phyloP scores from a whole-genome alignment of 2,888 invertebrate genomes.

The Meloe dianella region DNA sequence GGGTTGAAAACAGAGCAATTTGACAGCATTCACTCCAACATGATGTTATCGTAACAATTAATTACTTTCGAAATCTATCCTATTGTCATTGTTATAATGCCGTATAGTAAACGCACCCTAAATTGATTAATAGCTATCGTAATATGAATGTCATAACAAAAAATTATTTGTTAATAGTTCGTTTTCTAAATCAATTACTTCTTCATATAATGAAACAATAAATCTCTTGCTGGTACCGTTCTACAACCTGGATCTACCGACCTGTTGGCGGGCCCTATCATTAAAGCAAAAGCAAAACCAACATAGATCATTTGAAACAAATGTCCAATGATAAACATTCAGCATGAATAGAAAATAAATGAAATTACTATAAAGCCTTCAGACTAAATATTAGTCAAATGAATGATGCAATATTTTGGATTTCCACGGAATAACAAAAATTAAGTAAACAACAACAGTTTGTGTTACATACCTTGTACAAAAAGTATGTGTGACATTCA shows the following conservation, averaged over 20 bases:
- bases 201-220: slow-evolving; percentile 12
- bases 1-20: not conserved
- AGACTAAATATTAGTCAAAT: not conserved
- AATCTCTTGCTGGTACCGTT: slow-evolving; percentile 4
- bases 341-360: not conserved
- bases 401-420: not conserved
- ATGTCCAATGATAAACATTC: not conserved
- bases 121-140: slow-evolving; percentile 1
- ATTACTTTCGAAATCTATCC: not conserved
- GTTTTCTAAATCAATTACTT: slow-evolving; percentile 9
- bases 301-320: not conserved
- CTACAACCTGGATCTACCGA: slow-evolving; percentile 6
- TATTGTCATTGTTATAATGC: slow-evolving; percentile 3
- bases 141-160: not conserved
- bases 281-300: not conserved
- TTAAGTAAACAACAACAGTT: no score
- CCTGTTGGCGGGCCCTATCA: slow-evolving; percentile 6
- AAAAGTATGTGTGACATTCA: no score
- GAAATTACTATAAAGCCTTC: not conserved
- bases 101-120: slow-evolving; percentile 5
- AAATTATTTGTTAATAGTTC: not conserved
- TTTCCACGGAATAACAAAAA: no score
- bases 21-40: slow-evolving; percentile 1
- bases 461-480: no score
- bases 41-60: slow-evolving; percentile 6